Evolutionary conservation across 2,797 vertebrate species (phyloP), one percentile per base, ranked within the genome.

Genomic region (Myiothlypis coronata): DNA sequence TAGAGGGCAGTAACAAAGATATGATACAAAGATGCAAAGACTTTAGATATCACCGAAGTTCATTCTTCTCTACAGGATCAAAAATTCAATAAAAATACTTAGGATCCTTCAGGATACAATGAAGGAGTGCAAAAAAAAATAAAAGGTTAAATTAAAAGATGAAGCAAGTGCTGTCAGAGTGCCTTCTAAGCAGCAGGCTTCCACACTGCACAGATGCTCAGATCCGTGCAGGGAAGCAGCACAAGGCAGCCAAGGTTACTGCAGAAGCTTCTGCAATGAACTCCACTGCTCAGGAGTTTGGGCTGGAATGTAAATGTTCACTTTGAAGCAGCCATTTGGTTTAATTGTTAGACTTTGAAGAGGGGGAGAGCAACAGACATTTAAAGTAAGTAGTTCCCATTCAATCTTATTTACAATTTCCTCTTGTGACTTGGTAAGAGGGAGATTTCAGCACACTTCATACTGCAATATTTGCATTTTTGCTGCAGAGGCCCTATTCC

Each of bases 381-480:
- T 83, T 86, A 13, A 77, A 86, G 80, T 47, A 77, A 86, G 80
- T 47, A 76, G 76, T 22, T 86, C 47, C 55, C 47, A 78, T 90
- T 87, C 83, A 71, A 55, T 91, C 61, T 71, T 92, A 87, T 78
- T 91, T 93, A 90, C 79, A 83, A 78, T 88, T 93, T 89, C 67
- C 74, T 88, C 93, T 79, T 76, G 77, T 76, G 80, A 59, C 55
- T 88, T 61, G 46, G 7, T 75, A 69, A 53, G 88, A 84, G 53
- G 37, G 47, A 88, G 9, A 92, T 92, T 91, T 83, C 74, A 9
- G 83, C 74, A 95, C 59, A 68, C 44, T 76, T 82, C 64, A 82
- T 49, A 30, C 19, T 71, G 71, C 56, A 92, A 37, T 78, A 95
- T 96, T 94, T 95, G 75, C 83, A 91, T 90, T 94, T 91, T 83